Base-by-base conservation (phyloP, 2,797 vertebrate genomes). In the Muscicapa striata region DNA sequence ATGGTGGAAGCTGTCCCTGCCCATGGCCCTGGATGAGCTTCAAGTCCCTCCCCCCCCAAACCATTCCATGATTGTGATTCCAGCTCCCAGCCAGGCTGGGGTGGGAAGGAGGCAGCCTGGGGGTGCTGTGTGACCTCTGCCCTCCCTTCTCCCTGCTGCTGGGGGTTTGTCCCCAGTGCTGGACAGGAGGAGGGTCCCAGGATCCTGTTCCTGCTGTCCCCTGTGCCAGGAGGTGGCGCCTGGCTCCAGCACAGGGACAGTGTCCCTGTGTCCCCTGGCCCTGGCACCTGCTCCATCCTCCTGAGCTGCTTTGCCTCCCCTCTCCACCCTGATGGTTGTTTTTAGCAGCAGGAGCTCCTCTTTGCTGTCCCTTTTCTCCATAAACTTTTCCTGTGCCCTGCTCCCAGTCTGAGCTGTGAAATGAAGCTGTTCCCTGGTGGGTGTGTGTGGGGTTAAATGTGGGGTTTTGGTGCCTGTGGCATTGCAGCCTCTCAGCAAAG, bases 201-300 rank as follows among this genome's bases (percentile, higher is more conserved):
- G 9, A 15, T 27, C 49, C 49, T 26, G 17, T 70, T 79, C 79
- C 54, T 13, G 3, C 23, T 63, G 34, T 54, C 34, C 66, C 12
- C 59, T 6, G 77, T 11, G 36, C 96, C 94, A 5, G 94, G 87
- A 96, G 96, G 85, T 96, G 97, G 96, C 92, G 59, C 96, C 67
- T 73, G 66, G 78, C 90, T 82, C 84, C 77, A 84, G 91, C 45
- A 4, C 87, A 86, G 46, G 81, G 54, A 40, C 72, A 0, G 29
- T 1, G n/a, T 13, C 54, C 10, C 19, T 8, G 5, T 27, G 55
- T 36, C 34, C 34, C 34, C 34, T 34, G 34, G 34, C 72, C 13
- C 16, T 6, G 10, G 34, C 26, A 21, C 40, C 40, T 1, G 4
- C 17, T 10, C 21, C 11, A 0, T 12, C 32, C 23, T 38, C 6